A percentile compares a stretch with the other conserved stretches of the same genome.
phyloP scores from a whole-genome alignment of 2,797 vertebrate genomes.

The Balearica regulorum region DNA sequence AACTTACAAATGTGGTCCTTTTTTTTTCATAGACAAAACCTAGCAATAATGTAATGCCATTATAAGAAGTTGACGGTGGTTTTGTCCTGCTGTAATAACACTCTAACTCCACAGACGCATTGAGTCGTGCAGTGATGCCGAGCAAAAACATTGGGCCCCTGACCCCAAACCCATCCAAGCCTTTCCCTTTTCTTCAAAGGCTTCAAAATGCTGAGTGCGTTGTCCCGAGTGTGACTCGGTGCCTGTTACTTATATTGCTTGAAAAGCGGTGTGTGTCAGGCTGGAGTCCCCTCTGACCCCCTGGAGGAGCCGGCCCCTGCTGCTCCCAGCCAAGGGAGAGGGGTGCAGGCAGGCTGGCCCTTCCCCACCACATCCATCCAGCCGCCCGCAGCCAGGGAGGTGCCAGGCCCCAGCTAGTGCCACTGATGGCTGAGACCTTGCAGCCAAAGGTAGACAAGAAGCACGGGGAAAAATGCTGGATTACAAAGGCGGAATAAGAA shows the following conservation, averaged over 20 bases:
- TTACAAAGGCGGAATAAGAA: background rate
- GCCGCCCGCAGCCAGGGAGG: background rate
- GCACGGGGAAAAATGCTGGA: background rate
- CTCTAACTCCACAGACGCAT: background rate
- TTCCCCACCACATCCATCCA: accelerated
- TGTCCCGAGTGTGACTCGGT: accelerated
- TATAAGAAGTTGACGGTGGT: background rate
- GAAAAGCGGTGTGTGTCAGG: background rate
- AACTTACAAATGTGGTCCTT: background rate
- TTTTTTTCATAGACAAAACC: background rate
- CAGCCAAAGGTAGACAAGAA: background rate
- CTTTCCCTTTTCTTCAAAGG: background rate
- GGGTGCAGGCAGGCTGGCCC: background rate
- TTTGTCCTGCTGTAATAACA: background rate
- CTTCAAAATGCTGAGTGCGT: background rate
- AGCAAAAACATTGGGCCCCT: background rate
- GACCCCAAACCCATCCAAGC: background rate
- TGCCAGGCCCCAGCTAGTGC: background rate
- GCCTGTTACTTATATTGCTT: background rate
- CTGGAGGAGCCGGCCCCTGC: background rate
- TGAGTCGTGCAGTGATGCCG: background rate
- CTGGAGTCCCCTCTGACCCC: background rate
- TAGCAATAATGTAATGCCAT: background rate
- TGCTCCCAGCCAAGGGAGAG: background rate
- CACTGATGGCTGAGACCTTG: background rate